Conservation (phyloP, 2,113 vertebrate genomes). For the Orientallactaga bullata region DNA sequence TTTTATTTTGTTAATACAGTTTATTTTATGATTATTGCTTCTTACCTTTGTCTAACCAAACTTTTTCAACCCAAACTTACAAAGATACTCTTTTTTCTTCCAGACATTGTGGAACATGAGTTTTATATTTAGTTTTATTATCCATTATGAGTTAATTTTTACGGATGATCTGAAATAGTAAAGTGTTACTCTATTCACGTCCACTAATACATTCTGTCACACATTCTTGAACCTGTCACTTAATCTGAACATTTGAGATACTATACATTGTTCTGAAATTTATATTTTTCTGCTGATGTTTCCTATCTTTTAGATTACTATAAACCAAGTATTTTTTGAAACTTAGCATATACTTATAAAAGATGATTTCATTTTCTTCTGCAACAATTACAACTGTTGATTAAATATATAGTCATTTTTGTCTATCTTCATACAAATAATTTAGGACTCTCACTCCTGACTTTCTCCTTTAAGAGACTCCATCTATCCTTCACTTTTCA, state of each 20-base stretch:
- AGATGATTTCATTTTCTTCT: not conserved
- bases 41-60: not conserved
- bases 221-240: not conserved
- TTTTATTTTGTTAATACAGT: not conserved
- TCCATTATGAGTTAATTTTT: constrained; percentile 25
- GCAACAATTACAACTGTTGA: not conserved
- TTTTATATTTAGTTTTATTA: not conserved
- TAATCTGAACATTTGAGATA: not conserved
- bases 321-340: not conserved
- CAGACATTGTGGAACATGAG: not conserved
- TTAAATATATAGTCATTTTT: not conserved
- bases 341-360: not conserved
- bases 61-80: not conserved
- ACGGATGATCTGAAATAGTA: not conserved
- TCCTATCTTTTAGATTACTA: not conserved
- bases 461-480: not conserved
- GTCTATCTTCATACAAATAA: not conserved
- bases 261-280: not conserved
- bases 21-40: not conserved
- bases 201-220: not conserved
- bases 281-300: not conserved
- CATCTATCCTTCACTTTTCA: not conserved
- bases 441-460: not conserved
- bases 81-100: not conserved
- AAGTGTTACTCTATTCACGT: not conserved